These are phyloP conservation scores for Alloplasta piceator DNA, from an alignment of 2,888 invertebrate species.

Conservation along the genomic window DNA sequence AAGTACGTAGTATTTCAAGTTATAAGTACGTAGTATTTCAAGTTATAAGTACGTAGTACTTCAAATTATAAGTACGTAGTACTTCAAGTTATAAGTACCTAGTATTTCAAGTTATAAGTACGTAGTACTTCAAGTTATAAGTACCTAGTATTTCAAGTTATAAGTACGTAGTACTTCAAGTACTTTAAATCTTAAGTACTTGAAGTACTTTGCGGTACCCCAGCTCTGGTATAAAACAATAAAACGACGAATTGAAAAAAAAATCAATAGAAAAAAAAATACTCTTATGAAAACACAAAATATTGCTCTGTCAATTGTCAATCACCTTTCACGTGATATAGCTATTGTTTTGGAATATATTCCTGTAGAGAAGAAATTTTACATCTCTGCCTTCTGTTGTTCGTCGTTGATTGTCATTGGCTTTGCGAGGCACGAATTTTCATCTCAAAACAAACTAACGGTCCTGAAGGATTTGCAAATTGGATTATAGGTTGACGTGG, in stretches of 20 bases:
- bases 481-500: slow-evolving; percentile 74
- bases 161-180: too few species aligned
- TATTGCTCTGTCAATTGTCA: neutral
- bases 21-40: too few species aligned
- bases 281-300: neutral
- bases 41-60: too few species aligned
- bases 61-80: too few species aligned
- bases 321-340: neutral
- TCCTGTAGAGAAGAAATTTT: neutral
- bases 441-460: slow-evolving; percentile 69
- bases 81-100: too few species aligned
- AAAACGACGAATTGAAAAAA: neutral
- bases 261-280: neutral
- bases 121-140: too few species aligned
- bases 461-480: slow-evolving; percentile 76
- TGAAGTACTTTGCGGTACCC: too few species aligned
- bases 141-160: too few species aligned
- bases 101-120: too few species aligned
- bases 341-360: neutral
- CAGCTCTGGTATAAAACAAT: neutral
- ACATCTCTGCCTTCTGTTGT: neutral
- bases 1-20: too few species aligned
- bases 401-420: neutral
- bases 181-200: too few species aligned
- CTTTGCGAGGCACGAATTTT: slow-evolving; percentile 38